Base-by-base conservation (phyloP, 30 jellyfish, hydroid and myxozoan genomes). In the Calvadosia cruxmelitensis region DNA sequence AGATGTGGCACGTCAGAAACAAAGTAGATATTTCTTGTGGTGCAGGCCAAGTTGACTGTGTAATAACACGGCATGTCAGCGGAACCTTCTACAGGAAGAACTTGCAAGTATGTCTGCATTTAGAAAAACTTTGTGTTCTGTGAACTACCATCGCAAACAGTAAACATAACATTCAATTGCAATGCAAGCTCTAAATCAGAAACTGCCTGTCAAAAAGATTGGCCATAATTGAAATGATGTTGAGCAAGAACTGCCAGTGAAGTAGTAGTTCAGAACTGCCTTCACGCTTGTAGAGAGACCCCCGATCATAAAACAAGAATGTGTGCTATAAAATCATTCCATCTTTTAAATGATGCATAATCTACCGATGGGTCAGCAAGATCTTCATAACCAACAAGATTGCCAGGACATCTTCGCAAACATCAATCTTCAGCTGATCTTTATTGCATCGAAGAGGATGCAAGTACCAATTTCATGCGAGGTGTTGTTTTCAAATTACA, bases 361-460 rank as follows among this genome's bases (percentile, higher is more conserved):
- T 72, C 35, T 26, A 29, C 49, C 16, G 28, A 31, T 5, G 24
- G 33, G 31, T 77, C 75, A 3, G 81, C 89, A 16, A 77, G 70
- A 29, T 77, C 81, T 1, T 32, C 34, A 49, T 25, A 77, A 0
- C 81, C 89, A 75, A 63, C 49, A 27, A 75, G 49, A 10, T 36
- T 49, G 28, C 85, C 78, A n/a, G 42, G 30, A 36, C 32, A 49
- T 13, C 57, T 63, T 63, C 27, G 64, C 77, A 66, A 48, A 75
- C 1, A 65, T 62, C 25, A 75, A 64, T 7, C 78, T 78, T 25
- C 27, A 24, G 15, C 42, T 34, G 26, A 63, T 64, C 66, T 65
- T 42, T 70, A 75, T 66, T 49, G 64, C 78, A 75, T 75, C 85
- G 49, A 75, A 66, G 24, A 62, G 64, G 5, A 63, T 28, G 34